Conservation (phyloP, 2,797 vertebrate species). For the Danio jaintianensis region DNA sequence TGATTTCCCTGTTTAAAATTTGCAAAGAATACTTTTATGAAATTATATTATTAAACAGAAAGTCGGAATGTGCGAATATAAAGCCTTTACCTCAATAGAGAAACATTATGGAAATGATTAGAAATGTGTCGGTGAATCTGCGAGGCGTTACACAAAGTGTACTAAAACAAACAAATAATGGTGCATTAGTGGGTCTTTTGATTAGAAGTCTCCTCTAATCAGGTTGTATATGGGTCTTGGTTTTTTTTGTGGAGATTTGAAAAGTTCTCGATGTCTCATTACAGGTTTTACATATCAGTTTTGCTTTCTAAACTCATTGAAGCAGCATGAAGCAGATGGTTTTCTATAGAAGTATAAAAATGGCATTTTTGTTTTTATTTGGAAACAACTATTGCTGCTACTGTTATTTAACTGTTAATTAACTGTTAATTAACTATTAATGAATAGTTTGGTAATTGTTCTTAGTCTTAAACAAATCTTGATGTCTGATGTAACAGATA, state of each 20-base stretch:
- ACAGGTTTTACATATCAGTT: background rate
- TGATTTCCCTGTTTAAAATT: no score
- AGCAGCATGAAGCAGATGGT: background rate
- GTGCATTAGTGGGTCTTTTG: no score
- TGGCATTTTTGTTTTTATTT: background rate
- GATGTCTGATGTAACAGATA: background rate
- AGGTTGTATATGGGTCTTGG: background rate
- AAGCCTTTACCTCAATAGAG: no score
- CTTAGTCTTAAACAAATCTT: background rate
- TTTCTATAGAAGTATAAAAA: background rate
- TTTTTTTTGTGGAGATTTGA: background rate
- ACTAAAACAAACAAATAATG: background rate
- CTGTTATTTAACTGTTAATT: background rate
- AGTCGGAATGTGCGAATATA: no score
- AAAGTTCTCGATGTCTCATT: background rate
- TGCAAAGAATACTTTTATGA: no score
- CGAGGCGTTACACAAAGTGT: background rate
- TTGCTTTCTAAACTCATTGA: background rate
- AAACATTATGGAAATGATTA: background rate
- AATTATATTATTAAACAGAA: no score
- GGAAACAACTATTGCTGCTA: background rate
- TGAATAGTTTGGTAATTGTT: background rate
- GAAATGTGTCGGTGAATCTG: background rate
- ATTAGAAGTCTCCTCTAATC: background rate
- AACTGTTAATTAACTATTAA: background rate